Percentiles rank a stretch among this genome's conserved stretches.
phyloP scores from a whole-genome alignment of 2,113 vertebrate species.

The Neotoma lepida region DNA sequence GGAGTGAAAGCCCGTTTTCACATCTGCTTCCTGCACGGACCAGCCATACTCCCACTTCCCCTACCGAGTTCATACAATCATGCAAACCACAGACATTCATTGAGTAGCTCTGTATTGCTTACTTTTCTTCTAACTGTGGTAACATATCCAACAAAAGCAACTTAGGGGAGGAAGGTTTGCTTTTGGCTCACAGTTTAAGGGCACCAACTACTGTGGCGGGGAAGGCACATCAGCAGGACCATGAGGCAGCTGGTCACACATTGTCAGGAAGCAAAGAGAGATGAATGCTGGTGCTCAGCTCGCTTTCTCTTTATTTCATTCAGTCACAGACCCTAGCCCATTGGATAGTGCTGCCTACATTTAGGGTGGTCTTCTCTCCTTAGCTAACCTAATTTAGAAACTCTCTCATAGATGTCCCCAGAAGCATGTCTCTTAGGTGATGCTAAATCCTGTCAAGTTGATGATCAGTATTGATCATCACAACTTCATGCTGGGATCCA shows the following conservation, averaged over 20 bases:
- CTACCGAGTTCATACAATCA: accelerated
- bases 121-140: not conserved
- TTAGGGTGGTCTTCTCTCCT: no score
- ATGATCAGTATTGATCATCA: not conserved
- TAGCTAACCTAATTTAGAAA: not conserved
- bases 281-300: not conserved
- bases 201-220: no score
- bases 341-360: no score
- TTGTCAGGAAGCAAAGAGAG: not conserved
- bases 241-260: no score
- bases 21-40: accelerated
- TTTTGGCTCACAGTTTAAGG: not conserved
- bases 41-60: accelerated
- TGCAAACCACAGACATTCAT: not conserved
- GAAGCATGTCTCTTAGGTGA: not conserved
- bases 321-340: not conserved
- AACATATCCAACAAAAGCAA: not conserved
- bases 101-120: not conserved
- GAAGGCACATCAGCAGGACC: no score
- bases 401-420: not conserved
- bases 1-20: not conserved
- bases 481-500: not conserved
- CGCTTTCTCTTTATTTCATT: not conserved
- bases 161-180: not conserved
- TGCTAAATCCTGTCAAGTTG: not conserved